A percentile compares a stretch with the other conserved stretches of the same genome.
Conservation (phyloP, 1,140 invertebrate species). For the Drosophila kohkoa region DNA sequence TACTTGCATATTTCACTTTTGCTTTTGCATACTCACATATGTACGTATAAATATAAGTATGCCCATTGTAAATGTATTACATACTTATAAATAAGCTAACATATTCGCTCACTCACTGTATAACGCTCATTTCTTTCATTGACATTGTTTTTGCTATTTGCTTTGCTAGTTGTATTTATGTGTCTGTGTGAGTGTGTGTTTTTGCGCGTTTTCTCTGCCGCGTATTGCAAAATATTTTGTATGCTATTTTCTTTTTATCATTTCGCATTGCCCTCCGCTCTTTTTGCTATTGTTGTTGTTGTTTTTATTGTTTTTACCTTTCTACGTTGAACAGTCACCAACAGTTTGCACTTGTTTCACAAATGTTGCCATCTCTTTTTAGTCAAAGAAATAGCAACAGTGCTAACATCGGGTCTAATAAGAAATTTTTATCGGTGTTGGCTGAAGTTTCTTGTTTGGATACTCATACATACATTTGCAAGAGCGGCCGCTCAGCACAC, state of each 20-base stretch:
- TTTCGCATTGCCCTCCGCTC: slow-evolving; percentile 43
- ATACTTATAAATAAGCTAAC: neutral
- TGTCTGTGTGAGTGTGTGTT: slow-evolving; percentile 33
- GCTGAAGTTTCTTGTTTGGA: slow-evolving; percentile 74
- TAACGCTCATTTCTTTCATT: slow-evolving; percentile 47
- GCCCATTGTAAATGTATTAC: neutral
- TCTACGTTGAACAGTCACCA: slow-evolving; percentile 50
- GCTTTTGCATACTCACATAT: slow-evolving; percentile 28
- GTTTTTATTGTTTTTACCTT: slow-evolving; percentile 60
- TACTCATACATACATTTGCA: slow-evolving; percentile 29
- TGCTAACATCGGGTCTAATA: slow-evolving; percentile 52
- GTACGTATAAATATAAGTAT: neutral
- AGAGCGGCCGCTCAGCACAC: slow-evolving; percentile 17
- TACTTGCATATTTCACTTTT: slow-evolving; percentile 55
- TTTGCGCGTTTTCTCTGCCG: slow-evolving; percentile 50
- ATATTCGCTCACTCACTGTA: slow-evolving; percentile 2
- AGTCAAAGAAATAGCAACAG: slow-evolving; percentile 38
- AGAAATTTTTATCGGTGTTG: slow-evolving; percentile 64
- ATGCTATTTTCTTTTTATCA: slow-evolving; percentile 44
- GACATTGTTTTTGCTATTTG: slow-evolving; percentile 51
- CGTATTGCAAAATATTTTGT: slow-evolving; percentile 59
- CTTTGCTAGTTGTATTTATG: slow-evolving; percentile 26
- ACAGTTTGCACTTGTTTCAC: slow-evolving; percentile 61
- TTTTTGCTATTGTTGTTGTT: slow-evolving; percentile 5
- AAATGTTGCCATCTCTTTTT: slow-evolving; percentile 56